A percentile compares a stretch with the other conserved stretches of the same genome.
phyloP scores from a whole-genome alignment of 2,888 invertebrate genomes.

The Sinodicranocentrus sp. region DNA sequence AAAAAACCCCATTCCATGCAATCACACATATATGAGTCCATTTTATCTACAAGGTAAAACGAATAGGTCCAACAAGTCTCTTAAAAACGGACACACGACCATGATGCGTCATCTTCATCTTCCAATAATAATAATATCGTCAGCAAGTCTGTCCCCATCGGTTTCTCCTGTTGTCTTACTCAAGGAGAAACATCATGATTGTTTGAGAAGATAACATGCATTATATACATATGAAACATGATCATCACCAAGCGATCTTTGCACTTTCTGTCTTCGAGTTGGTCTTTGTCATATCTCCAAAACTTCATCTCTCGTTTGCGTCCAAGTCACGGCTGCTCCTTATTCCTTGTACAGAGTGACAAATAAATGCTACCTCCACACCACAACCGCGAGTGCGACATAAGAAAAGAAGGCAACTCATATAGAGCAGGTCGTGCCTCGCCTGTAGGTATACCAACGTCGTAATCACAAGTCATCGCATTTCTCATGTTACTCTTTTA shows the following conservation, averaged over 20 bases:
- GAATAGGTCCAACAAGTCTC: too few species aligned
- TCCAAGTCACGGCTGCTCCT: background rate
- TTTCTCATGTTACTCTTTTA: too few species aligned
- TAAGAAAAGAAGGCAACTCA: too few species aligned
- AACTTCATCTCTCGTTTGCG: constrained; percentile 1
- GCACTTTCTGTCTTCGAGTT: constrained; percentile 38
- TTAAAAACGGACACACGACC: too few species aligned
- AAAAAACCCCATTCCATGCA: too few species aligned
- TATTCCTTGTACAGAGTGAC: background rate
- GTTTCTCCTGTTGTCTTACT: constrained; percentile 25
- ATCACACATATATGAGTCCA: background rate
- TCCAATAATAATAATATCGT: constrained; percentile 25
- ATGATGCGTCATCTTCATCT: too few species aligned
- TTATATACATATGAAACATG: constrained; percentile 40
- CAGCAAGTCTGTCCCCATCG: constrained; percentile 51
- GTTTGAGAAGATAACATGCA: background rate
- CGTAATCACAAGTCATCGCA: too few species aligned
- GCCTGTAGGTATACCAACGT: too few species aligned
- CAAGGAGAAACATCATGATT: constrained; percentile 37
- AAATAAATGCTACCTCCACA: background rate
- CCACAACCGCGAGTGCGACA: too few species aligned
- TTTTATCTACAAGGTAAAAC: background rate
- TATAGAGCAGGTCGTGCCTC: too few species aligned
- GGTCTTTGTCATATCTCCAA: constrained; percentile 17
- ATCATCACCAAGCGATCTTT: constrained; percentile 46